Percentiles rank a stretch among this genome's conserved stretches.
Conservation (phyloP, 2,113 vertebrate species). For the Desmodus rotundus region DNA sequence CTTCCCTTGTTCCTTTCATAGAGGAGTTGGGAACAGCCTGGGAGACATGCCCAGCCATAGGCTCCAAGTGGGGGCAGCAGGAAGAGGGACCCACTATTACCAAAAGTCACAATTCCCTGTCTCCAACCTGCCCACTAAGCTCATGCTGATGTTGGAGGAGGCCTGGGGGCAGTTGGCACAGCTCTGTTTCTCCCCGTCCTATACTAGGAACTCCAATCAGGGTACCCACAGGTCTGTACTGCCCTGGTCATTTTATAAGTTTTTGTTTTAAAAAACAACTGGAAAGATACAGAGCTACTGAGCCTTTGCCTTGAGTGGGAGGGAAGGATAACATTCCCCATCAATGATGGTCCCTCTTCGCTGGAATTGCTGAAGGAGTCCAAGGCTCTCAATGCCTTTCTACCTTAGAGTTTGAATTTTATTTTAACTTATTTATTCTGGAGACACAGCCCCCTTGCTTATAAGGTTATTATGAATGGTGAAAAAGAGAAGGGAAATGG, state of each 20-base stretch:
- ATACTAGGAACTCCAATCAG: background rate
- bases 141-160: background rate
- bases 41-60: background rate
- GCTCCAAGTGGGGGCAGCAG: background rate
- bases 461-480: constrained; percentile 1
- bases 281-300: constrained; percentile 54
- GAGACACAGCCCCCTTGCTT: constrained; percentile 49
- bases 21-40: background rate
- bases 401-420: constrained; percentile 54
- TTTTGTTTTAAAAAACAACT: constrained; percentile 78
- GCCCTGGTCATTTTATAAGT: constrained; percentile 65
- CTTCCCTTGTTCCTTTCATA: background rate
- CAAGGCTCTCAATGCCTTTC: background rate
- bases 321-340: background rate
- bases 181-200: background rate
- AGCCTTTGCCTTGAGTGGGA: constrained; percentile 54
- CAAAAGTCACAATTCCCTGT: background rate
- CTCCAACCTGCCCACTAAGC: background rate
- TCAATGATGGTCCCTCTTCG: background rate
- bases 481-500: constrained; percentile 21
- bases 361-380: constrained; percentile 41
- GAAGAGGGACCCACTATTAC: constrained; percentile 4
- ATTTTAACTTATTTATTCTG: constrained; percentile 75
- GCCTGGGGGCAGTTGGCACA: background rate
- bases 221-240: constrained; percentile 8